Conservation (phyloP, 2,113 vertebrate species). For the Mugil cephalus region DNA sequence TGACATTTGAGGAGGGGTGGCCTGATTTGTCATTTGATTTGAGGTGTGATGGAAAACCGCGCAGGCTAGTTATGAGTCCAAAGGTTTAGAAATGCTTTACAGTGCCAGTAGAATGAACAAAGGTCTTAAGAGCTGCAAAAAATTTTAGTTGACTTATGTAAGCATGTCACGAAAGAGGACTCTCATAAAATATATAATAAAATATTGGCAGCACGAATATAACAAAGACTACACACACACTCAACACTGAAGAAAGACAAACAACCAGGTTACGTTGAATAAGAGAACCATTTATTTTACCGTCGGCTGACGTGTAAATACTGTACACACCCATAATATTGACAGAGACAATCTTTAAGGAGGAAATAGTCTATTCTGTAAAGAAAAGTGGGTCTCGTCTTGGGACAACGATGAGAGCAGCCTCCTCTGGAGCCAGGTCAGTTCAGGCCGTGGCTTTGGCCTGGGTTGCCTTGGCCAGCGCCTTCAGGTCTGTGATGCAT, state of each 20-base stretch:
- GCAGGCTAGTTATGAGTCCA: slow-evolving; percentile 60
- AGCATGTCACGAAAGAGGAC: not conserved
- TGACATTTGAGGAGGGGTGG: slow-evolving; percentile 44
- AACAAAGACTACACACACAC: too few species aligned
- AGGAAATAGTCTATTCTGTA: slow-evolving; percentile 76
- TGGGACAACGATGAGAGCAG: slow-evolving; percentile 36
- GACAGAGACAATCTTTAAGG: slow-evolving; percentile 71
- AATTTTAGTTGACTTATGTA: not conserved
- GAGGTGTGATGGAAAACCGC: not conserved
- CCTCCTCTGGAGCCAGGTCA: slow-evolving; percentile 44
- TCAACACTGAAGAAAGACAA: slow-evolving; percentile 23
- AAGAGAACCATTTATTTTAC: slow-evolving; percentile 83
- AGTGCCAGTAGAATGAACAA: slow-evolving; percentile 33
- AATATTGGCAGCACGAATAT: too few species aligned
- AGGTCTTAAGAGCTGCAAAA: slow-evolving; percentile 34
- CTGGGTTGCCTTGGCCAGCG: slow-evolving; percentile 86
- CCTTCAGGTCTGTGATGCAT: slow-evolving; percentile 94
- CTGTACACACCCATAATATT: slow-evolving; percentile 80
- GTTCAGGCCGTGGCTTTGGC: slow-evolving; percentile 73
- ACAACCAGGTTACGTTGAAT: slow-evolving; percentile 46
- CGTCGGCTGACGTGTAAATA: slow-evolving; percentile 75
- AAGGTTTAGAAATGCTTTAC: slow-evolving; percentile 54
- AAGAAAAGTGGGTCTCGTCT: slow-evolving; percentile 71
- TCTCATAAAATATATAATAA: not conserved
- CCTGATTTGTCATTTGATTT: slow-evolving; percentile 18